These are phyloP conservation scores for Pristionchus pacificus DNA, from an alignment of 1,140 invertebrate species.

Conservation along the genomic window DNA sequence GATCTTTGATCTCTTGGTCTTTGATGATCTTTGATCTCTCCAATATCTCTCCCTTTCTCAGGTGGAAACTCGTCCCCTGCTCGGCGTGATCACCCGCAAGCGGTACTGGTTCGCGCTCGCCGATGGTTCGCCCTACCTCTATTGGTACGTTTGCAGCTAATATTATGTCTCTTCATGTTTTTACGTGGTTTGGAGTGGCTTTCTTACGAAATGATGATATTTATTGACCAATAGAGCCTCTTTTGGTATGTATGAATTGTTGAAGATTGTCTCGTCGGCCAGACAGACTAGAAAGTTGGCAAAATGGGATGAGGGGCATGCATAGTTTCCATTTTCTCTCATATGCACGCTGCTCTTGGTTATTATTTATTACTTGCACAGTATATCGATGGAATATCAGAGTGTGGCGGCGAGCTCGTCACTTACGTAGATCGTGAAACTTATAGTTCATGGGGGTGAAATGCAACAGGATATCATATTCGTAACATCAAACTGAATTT, in stretches of 20 bases:
- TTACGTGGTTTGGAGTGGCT: background rate
- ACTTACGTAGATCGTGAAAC: too few relatives aligned
- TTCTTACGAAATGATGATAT: too few relatives aligned
- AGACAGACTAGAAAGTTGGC: background rate
- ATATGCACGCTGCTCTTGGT: too few relatives aligned
- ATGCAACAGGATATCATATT: too few relatives aligned
- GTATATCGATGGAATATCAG: too few relatives aligned
- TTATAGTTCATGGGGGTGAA: too few relatives aligned
- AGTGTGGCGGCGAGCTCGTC: too few relatives aligned
- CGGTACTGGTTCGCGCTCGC: slow-evolving; percentile 39
- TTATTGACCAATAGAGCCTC: too few relatives aligned
- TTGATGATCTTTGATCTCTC: background rate
- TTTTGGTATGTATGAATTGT: background rate
- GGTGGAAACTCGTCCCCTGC: slow-evolving; percentile 25
- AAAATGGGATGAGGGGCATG: background rate
- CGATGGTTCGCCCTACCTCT: slow-evolving; percentile 36
- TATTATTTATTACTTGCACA: too few relatives aligned
- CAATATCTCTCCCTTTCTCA: slow-evolving; percentile 6
- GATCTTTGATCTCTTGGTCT: background rate
- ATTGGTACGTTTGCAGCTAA: slow-evolving; percentile 31
- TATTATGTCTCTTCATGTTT: background rate
- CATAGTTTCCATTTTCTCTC: background rate
- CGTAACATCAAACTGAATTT: background rate
- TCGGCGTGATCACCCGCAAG: slow-evolving; percentile 22
- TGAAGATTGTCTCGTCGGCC: background rate